These are phyloP conservation scores for Cassiopea andromeda DNA, from an alignment of 30 jellyfish, hydroid and myxozoan species.

Conservation along the genomic window DNA sequence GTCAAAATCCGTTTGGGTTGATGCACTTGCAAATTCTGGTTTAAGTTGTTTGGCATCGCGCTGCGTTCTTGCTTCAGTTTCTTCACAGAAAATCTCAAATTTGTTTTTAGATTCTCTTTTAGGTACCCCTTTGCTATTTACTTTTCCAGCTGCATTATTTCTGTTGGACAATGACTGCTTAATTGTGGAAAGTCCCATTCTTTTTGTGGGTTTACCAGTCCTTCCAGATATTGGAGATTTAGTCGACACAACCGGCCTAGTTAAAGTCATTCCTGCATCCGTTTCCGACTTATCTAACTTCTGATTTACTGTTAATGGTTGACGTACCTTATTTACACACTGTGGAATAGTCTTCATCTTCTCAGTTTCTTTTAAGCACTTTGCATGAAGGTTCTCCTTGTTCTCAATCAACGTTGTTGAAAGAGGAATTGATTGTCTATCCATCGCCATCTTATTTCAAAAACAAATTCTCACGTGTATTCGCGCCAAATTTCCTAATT, in stretches of 20 bases:
- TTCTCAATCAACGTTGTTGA: slow-evolving; percentile 27
- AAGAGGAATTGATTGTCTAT: not conserved
- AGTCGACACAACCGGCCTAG: slow-evolving; percentile 43
- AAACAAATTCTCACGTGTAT: slow-evolving; percentile 75
- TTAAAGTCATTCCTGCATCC: slow-evolving; percentile 17
- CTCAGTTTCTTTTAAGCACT: not conserved
- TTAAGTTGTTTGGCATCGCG: not conserved
- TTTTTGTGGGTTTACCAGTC: slow-evolving; percentile 42
- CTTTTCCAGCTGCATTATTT: slow-evolving; percentile 50
- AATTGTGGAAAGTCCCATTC: slow-evolving; percentile 84
- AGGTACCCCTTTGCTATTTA: slow-evolving; percentile 5
- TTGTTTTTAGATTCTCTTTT: slow-evolving; percentile 21
- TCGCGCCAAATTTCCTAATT: slow-evolving; percentile 65
- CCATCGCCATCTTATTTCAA: slow-evolving; percentile 65
- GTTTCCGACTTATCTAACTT: not conserved
- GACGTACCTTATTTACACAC: slow-evolving; percentile 33
- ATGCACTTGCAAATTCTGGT: slow-evolving; percentile 6
- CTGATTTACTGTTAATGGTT: slow-evolving; percentile 18
- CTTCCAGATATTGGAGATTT: slow-evolving; percentile 45
- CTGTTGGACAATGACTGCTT: slow-evolving; percentile 76
- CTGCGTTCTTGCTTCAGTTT: not conserved
- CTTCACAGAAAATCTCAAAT: slow-evolving; percentile 37
- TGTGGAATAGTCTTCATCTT: slow-evolving; percentile 66
- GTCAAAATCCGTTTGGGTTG: slow-evolving; percentile 68
- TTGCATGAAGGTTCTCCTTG: slow-evolving; percentile 24